Evolutionary conservation across 2,888 invertebrate genomes (phyloP), one percentile per base, ranked within the genome.

Genomic region (Patella caerulea): DNA sequence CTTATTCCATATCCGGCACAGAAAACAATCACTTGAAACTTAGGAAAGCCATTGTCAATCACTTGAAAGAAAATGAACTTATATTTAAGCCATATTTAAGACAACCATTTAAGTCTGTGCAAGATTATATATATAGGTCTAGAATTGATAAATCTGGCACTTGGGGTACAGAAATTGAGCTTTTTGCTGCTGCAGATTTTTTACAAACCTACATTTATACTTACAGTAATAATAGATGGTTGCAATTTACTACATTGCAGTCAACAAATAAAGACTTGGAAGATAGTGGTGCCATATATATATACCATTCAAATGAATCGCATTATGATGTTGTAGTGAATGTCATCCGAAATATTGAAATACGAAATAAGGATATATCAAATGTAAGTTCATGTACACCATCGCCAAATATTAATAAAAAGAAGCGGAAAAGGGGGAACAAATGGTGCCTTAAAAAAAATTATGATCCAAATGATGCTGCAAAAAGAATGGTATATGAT

Each of bases 261-360:
- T n/a, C 19, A n/a, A 59, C 5, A 7, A 59, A 59, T 59, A 59
- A 19, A n/a, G 17, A 59, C 5, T n/a, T 19, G 19, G n/a, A 17
- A 12, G 59, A 59, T 1, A 34, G 3, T 34, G 34, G 34, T 34
- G 59, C 15, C 19, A 59, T 59, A n/a, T 59, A 59, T 17, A 7
- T 59, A 12, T 19, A 59, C 59, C 59, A 59, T 59, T n/a, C 7
- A 17, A 14, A 59, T 17, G 59, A 59, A 19, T n/a, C 17, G 5
- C 59, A 59, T 59, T 59, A 59, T 59, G 59, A 59, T n/a, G 59
- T 59, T 17, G 59, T 59, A n/a, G 17, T n/a, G 19, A 59, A 59
- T 59, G 59, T 59, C 19, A 14, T n/a, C 7, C 17, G 59, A 12
- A 17, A 14, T 59, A 19, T 5, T n/a, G 5, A 17, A n/a, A 17